Percentiles rank a stretch among this genome's conserved stretches.
Conservation (phyloP, 2,797 vertebrate species). For the Darevskia mixta region DNA sequence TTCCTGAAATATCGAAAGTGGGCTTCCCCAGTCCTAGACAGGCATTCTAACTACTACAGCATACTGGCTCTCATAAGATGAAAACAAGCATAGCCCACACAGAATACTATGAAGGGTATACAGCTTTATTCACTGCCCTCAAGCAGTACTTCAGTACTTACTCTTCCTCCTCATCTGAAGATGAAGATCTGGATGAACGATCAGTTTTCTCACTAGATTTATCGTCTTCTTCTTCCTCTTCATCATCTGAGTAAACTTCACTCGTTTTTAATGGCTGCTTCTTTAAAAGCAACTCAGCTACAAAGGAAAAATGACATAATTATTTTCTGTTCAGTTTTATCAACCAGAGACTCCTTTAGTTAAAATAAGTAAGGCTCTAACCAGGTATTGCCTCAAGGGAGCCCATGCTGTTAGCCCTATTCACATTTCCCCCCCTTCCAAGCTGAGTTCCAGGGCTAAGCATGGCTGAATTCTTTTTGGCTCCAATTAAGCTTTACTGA, state of each 20-base stretch:
- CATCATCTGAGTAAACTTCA: constrained; percentile 99
- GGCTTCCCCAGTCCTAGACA: not conserved
- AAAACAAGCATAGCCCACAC: not conserved
- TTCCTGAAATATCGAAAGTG: not conserved
- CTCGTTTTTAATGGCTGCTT: constrained; percentile 97
- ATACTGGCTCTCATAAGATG: not conserved
- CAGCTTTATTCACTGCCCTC: not conserved
- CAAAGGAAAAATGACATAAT: constrained; percentile 28
- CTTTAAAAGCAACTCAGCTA: constrained; percentile 96
- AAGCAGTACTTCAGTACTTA: constrained; percentile 76
- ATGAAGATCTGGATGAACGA: constrained; percentile 92
- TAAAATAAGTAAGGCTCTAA: not conserved
- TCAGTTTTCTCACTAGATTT: constrained; percentile 98
- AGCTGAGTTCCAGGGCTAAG: not conserved
- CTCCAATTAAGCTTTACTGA: not conserved
- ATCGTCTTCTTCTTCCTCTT: constrained; percentile 97
- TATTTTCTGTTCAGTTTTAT: constrained; percentile 10
- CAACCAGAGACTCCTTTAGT: not conserved
- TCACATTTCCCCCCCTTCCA: not conserved
- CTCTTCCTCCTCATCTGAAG: constrained; percentile 96
- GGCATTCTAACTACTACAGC: not conserved
- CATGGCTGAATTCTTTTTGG: not conserved
- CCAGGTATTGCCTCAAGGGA: not conserved
- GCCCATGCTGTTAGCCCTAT: too few species aligned
- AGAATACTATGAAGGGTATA: not conserved